Evolutionary conservation across 2,113 vertebrate genomes (phyloP), one percentile per base, ranked within the genome.

Genomic region (Equus quagga): DNA sequence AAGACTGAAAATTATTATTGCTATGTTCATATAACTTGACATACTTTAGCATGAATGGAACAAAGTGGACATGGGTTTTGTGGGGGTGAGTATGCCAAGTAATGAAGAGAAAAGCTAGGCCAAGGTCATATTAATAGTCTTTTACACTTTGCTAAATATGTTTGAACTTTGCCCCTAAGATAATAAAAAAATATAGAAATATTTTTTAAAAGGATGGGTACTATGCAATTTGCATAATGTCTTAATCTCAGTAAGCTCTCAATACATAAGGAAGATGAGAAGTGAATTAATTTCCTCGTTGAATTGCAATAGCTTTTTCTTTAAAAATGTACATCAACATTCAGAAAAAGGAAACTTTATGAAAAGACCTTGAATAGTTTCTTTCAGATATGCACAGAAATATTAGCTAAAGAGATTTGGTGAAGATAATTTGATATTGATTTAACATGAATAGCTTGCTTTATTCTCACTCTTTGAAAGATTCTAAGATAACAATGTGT

Each of bases 401-500:
- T 62, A 83, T 44, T 97, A 91, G 19, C 8, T n/a, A 94, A 95
- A 91, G 72, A 72, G 31, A 96, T 49, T 85, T 82, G 6, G 2
- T 36, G 28, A 91, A 4, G 46, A 69, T 88, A 97, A 96, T 75
- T 81, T 92, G 33, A 72, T 97, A 89, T 54, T 97, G 67, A 94
- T 93, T 86, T 84, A 86, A 24, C 9, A 69, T 78, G 70, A 78
- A 89, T 76, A 49, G 8, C 11, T 54, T 56, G 67, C 28, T 94
- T 97, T 73, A 84, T 56, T 91, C 8, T 80, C 11, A 36, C 8
- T 96, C 41, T 69, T 91, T 95, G 41, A 85, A 84, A 92, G 18
- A 94, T 4, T 86, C 17, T 80, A 46, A 80, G 6, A 26, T 93
- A 92, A 91, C 62, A 58, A 56, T 46, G 7, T 3, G 11, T 87